These are phyloP conservation scores for Xiphophorus maculatus DNA, from an alignment of 2,113 vertebrate genomes.

Conservation along the genomic window DNA sequence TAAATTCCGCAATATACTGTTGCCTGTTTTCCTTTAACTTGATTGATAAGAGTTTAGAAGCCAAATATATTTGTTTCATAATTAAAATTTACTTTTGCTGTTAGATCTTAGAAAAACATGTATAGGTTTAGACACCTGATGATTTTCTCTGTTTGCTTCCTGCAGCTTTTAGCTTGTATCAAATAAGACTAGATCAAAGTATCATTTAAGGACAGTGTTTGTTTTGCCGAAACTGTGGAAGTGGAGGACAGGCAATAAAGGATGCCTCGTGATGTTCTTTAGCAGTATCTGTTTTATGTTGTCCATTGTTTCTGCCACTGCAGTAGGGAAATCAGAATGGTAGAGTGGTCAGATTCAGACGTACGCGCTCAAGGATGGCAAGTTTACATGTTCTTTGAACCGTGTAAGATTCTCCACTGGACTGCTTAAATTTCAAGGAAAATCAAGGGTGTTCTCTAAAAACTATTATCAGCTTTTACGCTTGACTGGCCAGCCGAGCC, in stretches of 20 bases:
- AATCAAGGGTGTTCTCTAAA: neutral
- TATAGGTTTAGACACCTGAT: neutral
- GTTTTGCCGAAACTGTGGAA: neutral
- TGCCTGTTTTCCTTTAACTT: neutral
- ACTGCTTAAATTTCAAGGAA: neutral
- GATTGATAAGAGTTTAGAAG: neutral
- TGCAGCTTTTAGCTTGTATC: neutral
- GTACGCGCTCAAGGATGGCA: neutral
- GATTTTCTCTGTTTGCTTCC: neutral
- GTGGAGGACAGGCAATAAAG: neutral
- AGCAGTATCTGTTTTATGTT: neutral
- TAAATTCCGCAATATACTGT: no score
- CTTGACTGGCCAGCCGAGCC: neutral
- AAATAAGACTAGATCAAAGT: no score
- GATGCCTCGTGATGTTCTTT: neutral
- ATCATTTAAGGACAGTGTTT: neutral
- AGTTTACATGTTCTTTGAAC: neutral
- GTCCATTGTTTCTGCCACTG: neutral
- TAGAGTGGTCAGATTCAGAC: neutral
- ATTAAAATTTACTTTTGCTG: no score
- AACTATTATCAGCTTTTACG: neutral
- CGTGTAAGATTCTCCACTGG: neutral
- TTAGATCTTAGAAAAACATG: neutral
- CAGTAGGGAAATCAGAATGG: neutral
- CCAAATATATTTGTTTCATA: neutral